These are phyloP conservation scores for Odocoileus virginianus DNA, from an alignment of 2,113 vertebrate genomes.

Conservation along the genomic window DNA sequence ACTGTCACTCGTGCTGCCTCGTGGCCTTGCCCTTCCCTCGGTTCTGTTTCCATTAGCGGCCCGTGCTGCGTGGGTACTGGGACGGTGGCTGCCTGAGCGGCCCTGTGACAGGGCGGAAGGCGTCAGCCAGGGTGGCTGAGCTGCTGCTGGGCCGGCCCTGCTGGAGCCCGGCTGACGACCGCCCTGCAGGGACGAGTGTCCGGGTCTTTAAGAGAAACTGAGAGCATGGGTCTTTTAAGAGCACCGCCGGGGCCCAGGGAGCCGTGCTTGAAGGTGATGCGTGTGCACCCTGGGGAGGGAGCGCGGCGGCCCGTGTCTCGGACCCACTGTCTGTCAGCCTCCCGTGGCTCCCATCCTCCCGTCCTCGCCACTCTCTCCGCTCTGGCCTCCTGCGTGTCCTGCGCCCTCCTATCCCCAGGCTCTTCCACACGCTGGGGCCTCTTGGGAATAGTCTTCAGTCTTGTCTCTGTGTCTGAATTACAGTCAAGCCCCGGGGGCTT, in stretches of 20 bases:
- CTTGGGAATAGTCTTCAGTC: too few species aligned
- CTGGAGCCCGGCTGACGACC: fast-evolving
- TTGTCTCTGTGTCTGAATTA: not conserved
- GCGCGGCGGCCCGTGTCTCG: not conserved
- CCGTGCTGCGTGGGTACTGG: fast-evolving
- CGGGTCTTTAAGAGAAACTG: not conserved
- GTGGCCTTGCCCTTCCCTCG: too few species aligned
- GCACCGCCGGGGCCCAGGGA: not conserved
- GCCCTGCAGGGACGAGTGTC: not conserved
- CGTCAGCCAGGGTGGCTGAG: not conserved
- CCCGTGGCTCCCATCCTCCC: not conserved
- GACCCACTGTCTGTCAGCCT: fast-evolving
- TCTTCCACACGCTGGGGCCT: fast-evolving
- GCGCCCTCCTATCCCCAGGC: not conserved
- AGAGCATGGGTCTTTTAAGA: not conserved
- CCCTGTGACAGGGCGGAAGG: fast-evolving
- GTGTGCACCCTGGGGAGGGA: not conserved
- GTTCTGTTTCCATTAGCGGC: fast-evolving
- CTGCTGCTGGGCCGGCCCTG: fast-evolving
- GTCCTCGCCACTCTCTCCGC: not conserved
- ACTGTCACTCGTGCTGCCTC: fast-evolving
- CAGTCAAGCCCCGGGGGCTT: fast-evolving
- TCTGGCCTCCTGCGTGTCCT: not conserved
- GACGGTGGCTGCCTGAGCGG: fast-evolving
- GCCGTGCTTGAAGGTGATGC: fast-evolving